phyloP scores from a whole-genome alignment of 2,797 vertebrate species.

The Masticophis lateralis region DNA sequence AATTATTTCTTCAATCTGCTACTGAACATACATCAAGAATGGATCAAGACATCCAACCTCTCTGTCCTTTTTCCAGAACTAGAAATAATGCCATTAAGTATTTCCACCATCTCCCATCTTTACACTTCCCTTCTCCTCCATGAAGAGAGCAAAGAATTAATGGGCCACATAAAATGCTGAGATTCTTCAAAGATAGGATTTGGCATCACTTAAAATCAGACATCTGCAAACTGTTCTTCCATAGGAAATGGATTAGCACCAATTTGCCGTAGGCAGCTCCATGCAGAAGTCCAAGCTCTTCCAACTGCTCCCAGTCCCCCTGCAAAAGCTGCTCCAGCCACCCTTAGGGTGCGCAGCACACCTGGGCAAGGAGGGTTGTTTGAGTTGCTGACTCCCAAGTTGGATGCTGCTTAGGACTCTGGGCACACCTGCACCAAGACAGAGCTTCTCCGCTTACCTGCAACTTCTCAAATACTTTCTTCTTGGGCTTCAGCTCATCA shows the following conservation, averaged over 20 bases:
- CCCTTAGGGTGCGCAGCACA: neutral
- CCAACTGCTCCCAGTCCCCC: neutral
- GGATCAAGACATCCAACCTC: neutral
- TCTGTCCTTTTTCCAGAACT: neutral
- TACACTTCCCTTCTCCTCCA: neutral
- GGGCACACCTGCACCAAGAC: accelerated
- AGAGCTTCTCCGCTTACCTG: conserved; percentile 75
- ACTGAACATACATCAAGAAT: neutral
- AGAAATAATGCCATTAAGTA: neutral
- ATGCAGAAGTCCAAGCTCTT: neutral
- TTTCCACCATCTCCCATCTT: neutral
- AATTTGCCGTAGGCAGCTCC: neutral
- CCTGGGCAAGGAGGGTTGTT: neutral
- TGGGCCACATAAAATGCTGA: neutral
- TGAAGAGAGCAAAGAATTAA: neutral
- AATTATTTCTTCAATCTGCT: neutral
- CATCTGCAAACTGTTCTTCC: neutral
- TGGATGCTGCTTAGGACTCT: neutral
- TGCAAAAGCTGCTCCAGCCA: neutral
- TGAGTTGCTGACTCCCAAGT: neutral
- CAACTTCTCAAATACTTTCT: conserved; percentile 95
- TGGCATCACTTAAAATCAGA: neutral
- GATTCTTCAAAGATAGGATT: too few species aligned
- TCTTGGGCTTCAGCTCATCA: conserved; percentile 92
- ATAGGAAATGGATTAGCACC: neutral